Percentiles rank a stretch among this genome's conserved stretches.
These are phyloP conservation scores for Amblyjoppa fuscipennis DNA, from an alignment of 2,888 invertebrate genomes.

Conservation along the genomic window DNA sequence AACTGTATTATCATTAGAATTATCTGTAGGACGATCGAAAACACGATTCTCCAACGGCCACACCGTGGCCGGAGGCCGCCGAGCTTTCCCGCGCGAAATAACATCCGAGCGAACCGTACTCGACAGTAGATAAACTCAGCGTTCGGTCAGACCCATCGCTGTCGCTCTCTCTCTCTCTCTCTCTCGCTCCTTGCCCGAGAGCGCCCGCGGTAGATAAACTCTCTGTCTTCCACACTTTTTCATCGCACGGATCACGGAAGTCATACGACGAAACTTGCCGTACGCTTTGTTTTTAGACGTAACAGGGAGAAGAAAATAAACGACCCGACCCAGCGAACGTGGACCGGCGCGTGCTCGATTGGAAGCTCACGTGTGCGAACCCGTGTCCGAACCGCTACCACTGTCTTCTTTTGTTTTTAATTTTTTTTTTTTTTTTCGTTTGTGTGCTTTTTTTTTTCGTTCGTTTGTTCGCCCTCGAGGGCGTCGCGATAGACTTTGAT, in stretches of 20 bases:
- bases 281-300: slow-evolving; percentile 29
- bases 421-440: slow-evolving; percentile 22
- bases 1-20: slow-evolving; percentile 34
- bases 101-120: slow-evolving; percentile 16
- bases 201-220: slow-evolving; percentile 19
- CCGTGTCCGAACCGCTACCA: neutral
- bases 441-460: slow-evolving; percentile 4
- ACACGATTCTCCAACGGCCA: neutral
- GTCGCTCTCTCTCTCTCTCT: slow-evolving; percentile 5
- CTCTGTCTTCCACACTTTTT: neutral
- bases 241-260: slow-evolving; percentile 27
- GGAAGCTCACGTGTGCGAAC: slow-evolving; percentile 12
- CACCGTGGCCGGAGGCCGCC: neutral
- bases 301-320: slow-evolving; percentile 21
- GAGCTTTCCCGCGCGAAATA: slow-evolving; percentile 12
- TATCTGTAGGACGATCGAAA: slow-evolving; percentile 21
- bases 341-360: neutral
- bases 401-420: slow-evolving; percentile 9
- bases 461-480: slow-evolving; percentile 4
- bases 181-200: neutral
- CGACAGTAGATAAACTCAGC: slow-evolving; percentile 39
- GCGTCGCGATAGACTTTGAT: slow-evolving; percentile 59
- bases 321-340: slow-evolving; percentile 3
- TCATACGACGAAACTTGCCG: slow-evolving; percentile 6
- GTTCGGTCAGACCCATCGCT: slow-evolving; percentile 25